Evolutionary conservation across 2,888 invertebrate genomes (phyloP).

Genomic region (Nymphalis polychloros): DNA sequence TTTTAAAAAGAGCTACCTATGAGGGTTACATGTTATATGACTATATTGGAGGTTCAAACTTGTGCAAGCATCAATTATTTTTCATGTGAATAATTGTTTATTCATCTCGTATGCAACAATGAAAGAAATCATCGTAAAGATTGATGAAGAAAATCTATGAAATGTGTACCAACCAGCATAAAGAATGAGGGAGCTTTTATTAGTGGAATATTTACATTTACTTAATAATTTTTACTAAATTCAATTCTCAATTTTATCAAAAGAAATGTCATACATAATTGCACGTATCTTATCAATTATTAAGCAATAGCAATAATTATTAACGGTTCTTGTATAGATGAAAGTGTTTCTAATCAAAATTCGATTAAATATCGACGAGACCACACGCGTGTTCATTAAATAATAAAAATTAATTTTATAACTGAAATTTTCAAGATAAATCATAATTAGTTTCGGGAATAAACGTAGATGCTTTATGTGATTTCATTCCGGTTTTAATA

Average conservation of each 20-base stretch:
- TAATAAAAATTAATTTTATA: slow-evolving; percentile 31
- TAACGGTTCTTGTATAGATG: slow-evolving; percentile 29
- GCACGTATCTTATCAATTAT: slow-evolving; percentile 12
- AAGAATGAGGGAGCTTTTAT: no score
- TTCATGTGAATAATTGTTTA: no score
- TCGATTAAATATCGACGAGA: slow-evolving; percentile 30
- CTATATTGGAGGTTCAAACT: no score
- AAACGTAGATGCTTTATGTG: slow-evolving; percentile 10
- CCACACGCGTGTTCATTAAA: slow-evolving; percentile 34
- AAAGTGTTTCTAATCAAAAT: slow-evolving; percentile 40
- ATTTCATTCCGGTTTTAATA: slow-evolving; percentile 3
- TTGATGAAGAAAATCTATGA: no score
- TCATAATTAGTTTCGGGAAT: slow-evolving; percentile 29
- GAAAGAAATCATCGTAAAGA: no score
- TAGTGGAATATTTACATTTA: no score
- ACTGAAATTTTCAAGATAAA: slow-evolving; percentile 31
- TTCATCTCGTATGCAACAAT: no score
- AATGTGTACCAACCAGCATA: no score
- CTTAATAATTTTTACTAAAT: no score
- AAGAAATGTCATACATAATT: background rate
- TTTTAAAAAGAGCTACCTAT: slow-evolving; percentile 1
- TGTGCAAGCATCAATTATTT: no score
- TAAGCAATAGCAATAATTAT: slow-evolving; percentile 20
- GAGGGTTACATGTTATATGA: no score
- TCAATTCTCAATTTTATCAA: no score